Evolutionary conservation across 1,140 invertebrate genomes (phyloP).

Genomic region (Xylocopa sonorina): DNA sequence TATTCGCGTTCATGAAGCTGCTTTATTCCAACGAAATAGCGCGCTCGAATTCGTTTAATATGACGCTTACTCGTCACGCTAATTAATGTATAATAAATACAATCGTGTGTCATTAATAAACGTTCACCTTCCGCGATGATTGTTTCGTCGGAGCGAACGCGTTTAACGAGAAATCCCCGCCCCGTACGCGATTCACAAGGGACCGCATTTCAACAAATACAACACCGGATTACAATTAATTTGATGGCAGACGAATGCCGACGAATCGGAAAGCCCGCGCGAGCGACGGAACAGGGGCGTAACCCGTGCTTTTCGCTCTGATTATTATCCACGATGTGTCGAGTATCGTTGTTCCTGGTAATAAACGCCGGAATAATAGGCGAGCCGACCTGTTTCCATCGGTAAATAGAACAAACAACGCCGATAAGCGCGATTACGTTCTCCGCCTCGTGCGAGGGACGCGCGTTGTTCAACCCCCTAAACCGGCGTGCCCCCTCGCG

Average conservation of each 20-base stretch:
- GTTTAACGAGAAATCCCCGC: not conserved
- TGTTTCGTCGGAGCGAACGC: not conserved
- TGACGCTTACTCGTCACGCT: not conserved
- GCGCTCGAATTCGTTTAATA: not conserved
- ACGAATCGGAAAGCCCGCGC: not conserved
- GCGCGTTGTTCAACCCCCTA: not conserved
- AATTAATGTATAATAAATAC: conserved; percentile 27
- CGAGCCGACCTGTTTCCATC: conserved; percentile 4
- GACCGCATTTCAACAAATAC: conserved; percentile 21
- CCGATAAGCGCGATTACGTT: conserved; percentile 41
- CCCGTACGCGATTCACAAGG: conserved; percentile 5
- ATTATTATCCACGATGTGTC: conserved; percentile 40
- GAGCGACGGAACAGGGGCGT: not conserved
- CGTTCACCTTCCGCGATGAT: not conserved
- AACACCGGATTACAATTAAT: conserved; percentile 31
- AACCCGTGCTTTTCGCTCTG: conserved; percentile 10
- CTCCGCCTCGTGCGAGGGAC: not conserved
- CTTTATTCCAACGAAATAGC: too few species aligned
- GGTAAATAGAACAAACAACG: conserved; percentile 44
- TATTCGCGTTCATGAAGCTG: not conserved
- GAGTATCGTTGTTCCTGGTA: conserved; percentile 33
- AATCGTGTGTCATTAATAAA: conserved; percentile 31
- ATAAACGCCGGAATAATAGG: conserved; percentile 38
- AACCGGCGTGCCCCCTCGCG: too few species aligned
- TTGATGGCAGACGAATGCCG: conserved; percentile 23